phyloP scores from a whole-genome alignment of 2,797 vertebrate species.

The Coendou prehensilis region DNA sequence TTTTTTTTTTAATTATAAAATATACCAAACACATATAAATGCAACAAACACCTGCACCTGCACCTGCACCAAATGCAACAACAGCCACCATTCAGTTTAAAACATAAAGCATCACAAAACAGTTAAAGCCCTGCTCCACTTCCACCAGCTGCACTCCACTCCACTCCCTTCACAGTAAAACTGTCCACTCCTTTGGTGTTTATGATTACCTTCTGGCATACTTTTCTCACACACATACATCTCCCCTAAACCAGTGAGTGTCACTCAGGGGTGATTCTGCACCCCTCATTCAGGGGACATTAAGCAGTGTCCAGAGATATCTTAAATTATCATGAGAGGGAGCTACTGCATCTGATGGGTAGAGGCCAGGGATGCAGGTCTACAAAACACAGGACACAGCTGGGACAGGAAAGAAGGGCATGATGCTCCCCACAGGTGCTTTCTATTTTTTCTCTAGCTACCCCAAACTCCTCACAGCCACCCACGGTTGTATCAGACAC shows the following conservation, averaged over 20 bases:
- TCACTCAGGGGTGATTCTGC: background rate
- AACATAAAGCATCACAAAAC: background rate
- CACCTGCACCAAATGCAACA: too few relatives aligned
- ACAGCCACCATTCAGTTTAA: background rate
- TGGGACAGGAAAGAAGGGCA: background rate
- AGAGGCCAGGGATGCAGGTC: background rate
- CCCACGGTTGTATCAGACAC: background rate
- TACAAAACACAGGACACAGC: background rate
- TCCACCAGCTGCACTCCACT: background rate
- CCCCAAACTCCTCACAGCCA: background rate
- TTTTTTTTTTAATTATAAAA: slow-evolving; percentile 28
- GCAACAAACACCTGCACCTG: background rate
- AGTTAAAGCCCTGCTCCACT: background rate
- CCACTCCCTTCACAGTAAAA: background rate
- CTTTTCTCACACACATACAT: background rate
- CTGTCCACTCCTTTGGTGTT: background rate
- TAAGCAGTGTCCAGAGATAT: background rate
- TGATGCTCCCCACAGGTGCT: background rate
- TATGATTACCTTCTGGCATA: background rate
- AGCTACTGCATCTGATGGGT: background rate
- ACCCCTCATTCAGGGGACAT: background rate
- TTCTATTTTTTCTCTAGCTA: background rate
- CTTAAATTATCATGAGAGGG: background rate
- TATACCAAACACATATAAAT: slow-evolving; percentile 26
- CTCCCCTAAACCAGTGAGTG: background rate